Evolutionary conservation across 1,140 invertebrate genomes (phyloP), one percentile per base, ranked within the genome.

Genomic region (Calliopsis andreniformis): DNA sequence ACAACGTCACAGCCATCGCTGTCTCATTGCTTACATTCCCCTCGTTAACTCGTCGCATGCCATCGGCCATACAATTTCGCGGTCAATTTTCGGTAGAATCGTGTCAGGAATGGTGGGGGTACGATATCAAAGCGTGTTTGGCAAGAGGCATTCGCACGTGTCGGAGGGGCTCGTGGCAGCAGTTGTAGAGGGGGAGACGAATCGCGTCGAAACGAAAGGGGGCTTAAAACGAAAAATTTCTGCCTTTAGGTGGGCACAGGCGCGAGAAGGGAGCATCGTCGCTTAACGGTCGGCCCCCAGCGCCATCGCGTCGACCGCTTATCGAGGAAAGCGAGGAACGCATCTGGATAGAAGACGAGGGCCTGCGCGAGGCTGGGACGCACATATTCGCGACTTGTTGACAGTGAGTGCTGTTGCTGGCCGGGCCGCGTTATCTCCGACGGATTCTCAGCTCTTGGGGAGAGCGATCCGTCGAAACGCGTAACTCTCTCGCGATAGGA

Each of bases 81-180:
- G 14, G 18, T 10, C 7, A 45, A 32, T 56, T 66, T 58, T 43
- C 18, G 47, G 30, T 3, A 2, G 23, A 14, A 32, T 14, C n/a
- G 45, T 7, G 12, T n/a, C 2, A 4, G 14, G 5, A 18, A 43
- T 58, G 23, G 47, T 39, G 35, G 35, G 35, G 35, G 35, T 39
- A 39, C 49, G 68, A 61, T 53, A 70, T 58, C 55, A 67, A 30
- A 51, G 68, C 68, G 78, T 82, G 76, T 73, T 82, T 59, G 42
- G 68, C 61, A 42, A 55, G 62, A 70, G 49, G 10, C 18, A 78
- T 43, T 28, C 63, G 45, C 67, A 81, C 68, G 68, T 72, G 80
- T 66, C 49, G 63, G 55, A 28, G 58, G 63, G 61, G 59, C 67
- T 67, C 43, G 47, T 45, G 23, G 35, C 18, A 28, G 42, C 18